phyloP scores from a whole-genome alignment of 2,113 vertebrate species.

The rabbit (Oryctolagus cuniculus) region DNA sequence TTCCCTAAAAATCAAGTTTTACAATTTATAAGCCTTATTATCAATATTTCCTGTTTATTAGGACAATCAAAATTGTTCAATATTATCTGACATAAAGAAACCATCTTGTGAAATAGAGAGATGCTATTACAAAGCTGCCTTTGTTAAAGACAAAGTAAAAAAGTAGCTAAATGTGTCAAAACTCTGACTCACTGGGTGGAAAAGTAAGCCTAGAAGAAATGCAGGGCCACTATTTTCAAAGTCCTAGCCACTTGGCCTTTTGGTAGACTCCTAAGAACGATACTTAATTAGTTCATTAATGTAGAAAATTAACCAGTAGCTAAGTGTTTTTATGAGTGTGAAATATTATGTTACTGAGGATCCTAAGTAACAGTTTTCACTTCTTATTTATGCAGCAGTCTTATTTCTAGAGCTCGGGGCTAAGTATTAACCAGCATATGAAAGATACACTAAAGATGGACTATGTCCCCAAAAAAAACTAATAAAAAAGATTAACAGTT shows the following conservation, averaged over 20 bases:
- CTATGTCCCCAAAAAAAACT: background rate
- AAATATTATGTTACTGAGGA: background rate
- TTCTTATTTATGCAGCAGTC: background rate
- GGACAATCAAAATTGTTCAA: constrained; percentile 36
- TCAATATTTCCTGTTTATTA: constrained; percentile 43
- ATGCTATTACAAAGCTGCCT: background rate
- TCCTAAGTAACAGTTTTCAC: background rate
- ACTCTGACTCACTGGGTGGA: background rate
- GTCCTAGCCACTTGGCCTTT: background rate
- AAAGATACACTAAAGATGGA: background rate
- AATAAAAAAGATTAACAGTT: background rate
- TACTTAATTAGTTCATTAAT: constrained; percentile 35
- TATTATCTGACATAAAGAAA: constrained; percentile 35
- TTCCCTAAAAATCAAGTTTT: constrained; percentile 44
- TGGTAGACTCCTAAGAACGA: background rate
- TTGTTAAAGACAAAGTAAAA: background rate
- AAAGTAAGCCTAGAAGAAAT: background rate
- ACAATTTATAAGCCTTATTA: background rate
- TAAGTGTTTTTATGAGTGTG: background rate
- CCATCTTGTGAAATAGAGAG: constrained; percentile 37
- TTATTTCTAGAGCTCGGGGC: background rate
- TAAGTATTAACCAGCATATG: background rate
- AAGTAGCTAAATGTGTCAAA: constrained; percentile 39
- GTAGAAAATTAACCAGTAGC: constrained; percentile 13
- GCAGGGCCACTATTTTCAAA: background rate